Evolutionary conservation across 1,140 invertebrate species (phyloP), one percentile per base, ranked within the genome.

Genomic region (Hyposmocoma kahamanoa): DNA sequence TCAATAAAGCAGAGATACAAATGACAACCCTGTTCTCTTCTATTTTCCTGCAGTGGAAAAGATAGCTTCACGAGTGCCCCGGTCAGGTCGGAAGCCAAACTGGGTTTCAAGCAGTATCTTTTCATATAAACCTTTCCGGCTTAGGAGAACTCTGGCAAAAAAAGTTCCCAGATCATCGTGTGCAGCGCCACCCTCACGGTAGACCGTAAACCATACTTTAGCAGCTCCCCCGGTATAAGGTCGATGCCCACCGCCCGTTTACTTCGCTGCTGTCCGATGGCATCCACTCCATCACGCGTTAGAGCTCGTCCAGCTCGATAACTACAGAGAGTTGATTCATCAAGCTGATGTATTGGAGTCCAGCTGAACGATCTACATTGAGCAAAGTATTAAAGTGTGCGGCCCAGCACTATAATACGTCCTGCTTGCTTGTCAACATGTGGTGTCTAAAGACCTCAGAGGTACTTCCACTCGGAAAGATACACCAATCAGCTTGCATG

Each of bases 401-500:
- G 11, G 34, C 46, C 46, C 46, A 57, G 11, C 42, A 18, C 15
- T 43, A 19, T 5, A 56, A 32, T 30, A 51, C 22, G 26, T 51
- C 54, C 17, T 36, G 22, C 20, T 41, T 51, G 24, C 13, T 45
- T 1, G 15, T 47, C 2, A 56, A 8, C 13, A 56, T 20, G 21
- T 36, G 22, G 1, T 41, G n/a, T 47, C 32, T 0, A 22, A 6
- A 28, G 47, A 43, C 34, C 19, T 53, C 15, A 58, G 15, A 20
- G 56, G 56, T 11, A 50, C 42, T 17, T 20, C 47, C 11, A 17
- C 22, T 10, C n/a, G n/a, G 10, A 2, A 21, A 9, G 39, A 20
- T 3, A 22, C 18, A 19, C 53, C 53, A 30, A 47, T 36, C 13
- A 62, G 41, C 15, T 48, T 56, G 3, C 48, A 26, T 0, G 54